Evolutionary conservation across 2,113 vertebrate genomes (phyloP), one percentile per base, ranked within the genome.

Genomic region (Gallinago paraguaiae): DNA sequence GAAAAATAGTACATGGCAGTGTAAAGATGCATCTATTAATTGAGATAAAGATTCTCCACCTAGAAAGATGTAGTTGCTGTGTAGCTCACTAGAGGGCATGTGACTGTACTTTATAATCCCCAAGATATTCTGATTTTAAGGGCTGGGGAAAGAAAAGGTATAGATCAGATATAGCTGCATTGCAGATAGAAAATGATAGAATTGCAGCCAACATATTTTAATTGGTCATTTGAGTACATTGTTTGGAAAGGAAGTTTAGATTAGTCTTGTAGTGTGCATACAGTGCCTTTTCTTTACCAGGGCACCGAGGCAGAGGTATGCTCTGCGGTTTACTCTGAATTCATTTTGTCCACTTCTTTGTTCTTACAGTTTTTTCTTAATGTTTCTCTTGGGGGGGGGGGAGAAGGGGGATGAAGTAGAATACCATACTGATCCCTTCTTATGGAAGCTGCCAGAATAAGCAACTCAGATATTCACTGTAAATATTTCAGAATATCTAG

Each of bases 81-180:
- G 46, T 61, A 81, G 46, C 53, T 95, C 95, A 76, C 92, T 93
- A 96, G 95, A 93, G 95, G 96, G 96, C 93, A 76, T 61, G 37
- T 88, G 86, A 57, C 48, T 0, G 2, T 88, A 17, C 45, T 60
- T 82, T 20, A 60, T 53, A 68, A 56, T n/a, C 17, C 16, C 3
- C 5, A 59, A 71, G 37, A 43, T 65, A 61, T 53, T 61, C 39
- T 61, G 35, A 35, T 74, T 81, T 81, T 57, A 17, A 33, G 11
- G 11, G 2, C 4, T 12, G 17, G 11, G 2, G 7, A 15, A 54
- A 30, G 53, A 54, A 30, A 43, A 81, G 7, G 2, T 41, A 25
- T 41, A 54, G 31, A 39, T 27, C 22, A 41, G 17, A 23, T 18
- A 60, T 37, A 86, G 17, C 19, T 86, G 17, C 23, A 48, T 6